These are phyloP conservation scores for Characodon lateralis DNA, from an alignment of 2,797 vertebrate genomes.

Conservation along the genomic window DNA sequence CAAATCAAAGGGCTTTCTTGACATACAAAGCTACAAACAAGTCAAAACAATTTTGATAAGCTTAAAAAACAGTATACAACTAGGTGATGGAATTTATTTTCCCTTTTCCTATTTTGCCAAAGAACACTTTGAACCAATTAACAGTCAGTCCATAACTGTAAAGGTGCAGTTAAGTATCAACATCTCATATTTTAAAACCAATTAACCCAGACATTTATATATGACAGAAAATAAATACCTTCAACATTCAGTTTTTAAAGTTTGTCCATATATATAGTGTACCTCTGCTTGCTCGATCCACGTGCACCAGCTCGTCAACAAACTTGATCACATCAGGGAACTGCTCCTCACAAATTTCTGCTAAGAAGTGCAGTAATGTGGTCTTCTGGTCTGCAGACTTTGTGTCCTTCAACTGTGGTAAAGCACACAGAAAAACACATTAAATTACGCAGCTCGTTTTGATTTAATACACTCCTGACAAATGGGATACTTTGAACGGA, in stretches of 20 bases:
- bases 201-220: not conserved
- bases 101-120: not conserved
- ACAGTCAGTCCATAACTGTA: not conserved
- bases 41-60: conserved; percentile 11
- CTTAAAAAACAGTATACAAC: not conserved
- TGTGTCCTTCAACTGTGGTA: conserved; percentile 90
- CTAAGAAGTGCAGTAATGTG: conserved; percentile 94
- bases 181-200: not conserved
- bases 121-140: not conserved
- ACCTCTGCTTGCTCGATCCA: conserved; percentile 97
- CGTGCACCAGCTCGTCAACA: conserved; percentile 88
- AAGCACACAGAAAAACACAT: conserved; percentile 15
- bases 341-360: conserved; percentile 90
- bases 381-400: conserved; percentile 94
- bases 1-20: conserved; percentile 1
- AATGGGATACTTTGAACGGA: too few relatives aligned
- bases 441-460: not conserved
- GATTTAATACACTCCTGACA: too few relatives aligned
- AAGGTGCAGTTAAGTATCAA: not conserved
- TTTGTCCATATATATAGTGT: conserved; percentile 18
- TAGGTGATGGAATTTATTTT: not conserved
- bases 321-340: conserved; percentile 89
- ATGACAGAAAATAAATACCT: too few relatives aligned
- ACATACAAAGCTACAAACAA: conserved; percentile 16
- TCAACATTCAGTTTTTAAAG: not conserved